Evolutionary conservation across 2,888 invertebrate genomes (phyloP), one percentile per base, ranked within the genome.

Genomic region (Oscheius onirici): DNA sequence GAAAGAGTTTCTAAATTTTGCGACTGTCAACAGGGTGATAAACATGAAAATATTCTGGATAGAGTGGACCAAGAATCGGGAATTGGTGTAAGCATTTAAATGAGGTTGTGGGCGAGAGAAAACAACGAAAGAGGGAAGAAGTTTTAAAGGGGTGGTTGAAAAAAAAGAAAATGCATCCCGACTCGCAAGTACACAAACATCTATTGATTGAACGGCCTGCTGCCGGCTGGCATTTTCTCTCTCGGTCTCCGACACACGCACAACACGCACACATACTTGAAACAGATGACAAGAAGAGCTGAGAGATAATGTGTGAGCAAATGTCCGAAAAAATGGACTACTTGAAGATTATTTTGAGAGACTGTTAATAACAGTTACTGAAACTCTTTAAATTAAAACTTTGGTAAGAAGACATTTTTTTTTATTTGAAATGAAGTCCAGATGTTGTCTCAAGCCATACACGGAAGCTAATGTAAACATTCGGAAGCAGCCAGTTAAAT

Each of bases 111-210:
- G 34, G 34, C 34, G 8, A 8, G 3, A 34, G 34, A 55, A 26
- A 26, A 11, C 11, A 26, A 26, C 6, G 22, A 26, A n/a, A 26
- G 52, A 1, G 20, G 6, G 22, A n/a, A 52, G 20, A 52, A 17
- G 51, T 11, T n/a, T 52, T 24, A 6, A 24, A 5, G n/a, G 8
- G 46, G n/a, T 46, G 46, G 43, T 13, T 46, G 13, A 20, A 46
- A 3, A 52, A 20, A 17, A 20, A 52, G 22, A 52, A 34, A 34
- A 34, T 28, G 55, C 26, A 15, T n/a, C n/a, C 28, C 10, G 28
- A 55, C 26, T 57, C 57, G 34, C 58, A 58, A 58, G 58, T 58
- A 58, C 58, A 58, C 58, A 34, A 34, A 34, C 34, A 57, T 6
- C 58, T 17, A 58, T 58, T 41, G 58, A 58, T 58, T 24, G 58